These are phyloP conservation scores for Endotricha flammealis DNA, from an alignment of 2,888 invertebrate genomes.

Conservation along the genomic window DNA sequence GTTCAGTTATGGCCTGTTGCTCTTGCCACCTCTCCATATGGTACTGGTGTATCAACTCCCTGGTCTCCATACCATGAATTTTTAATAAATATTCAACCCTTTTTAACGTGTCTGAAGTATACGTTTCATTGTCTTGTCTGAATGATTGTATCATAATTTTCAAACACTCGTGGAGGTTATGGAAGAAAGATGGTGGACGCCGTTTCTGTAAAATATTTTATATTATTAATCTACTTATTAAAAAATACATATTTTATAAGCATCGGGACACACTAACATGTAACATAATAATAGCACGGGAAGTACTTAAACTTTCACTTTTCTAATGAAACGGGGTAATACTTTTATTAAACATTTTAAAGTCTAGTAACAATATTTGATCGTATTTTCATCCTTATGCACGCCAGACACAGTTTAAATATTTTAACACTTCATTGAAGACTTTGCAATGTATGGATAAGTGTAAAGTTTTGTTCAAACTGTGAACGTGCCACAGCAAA, in stretches of 20 bases:
- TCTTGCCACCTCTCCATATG: constrained; percentile 81
- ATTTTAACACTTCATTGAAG: too few species aligned
- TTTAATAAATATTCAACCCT: constrained; percentile 84
- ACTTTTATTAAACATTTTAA: too few species aligned
- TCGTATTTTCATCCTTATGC: too few species aligned
- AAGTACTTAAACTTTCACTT: constrained; percentile 2
- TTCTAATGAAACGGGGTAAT: constrained; percentile 3
- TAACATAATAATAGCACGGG: constrained; percentile 10
- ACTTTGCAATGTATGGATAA: too few species aligned
- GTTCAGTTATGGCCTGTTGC: constrained; percentile 80
- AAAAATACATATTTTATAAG: background rate
- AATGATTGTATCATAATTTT: constrained; percentile 93
- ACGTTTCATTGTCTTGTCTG: constrained; percentile 81
- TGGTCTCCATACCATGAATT: constrained; percentile 92
- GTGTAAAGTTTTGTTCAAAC: too few species aligned
- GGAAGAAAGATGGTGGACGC: constrained; percentile 93
- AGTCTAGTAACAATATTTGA: too few species aligned
- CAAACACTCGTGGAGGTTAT: constrained; percentile 91
- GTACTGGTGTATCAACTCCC: constrained; percentile 91
- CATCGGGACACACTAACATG: background rate
- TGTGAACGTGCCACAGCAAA: too few species aligned
- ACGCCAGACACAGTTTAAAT: too few species aligned
- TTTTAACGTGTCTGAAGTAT: constrained; percentile 79
- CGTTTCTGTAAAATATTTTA: constrained; percentile 81
- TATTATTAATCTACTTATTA: constrained; percentile 1